These are phyloP conservation scores for Ischnus inquisitorius DNA, from an alignment of 2,888 invertebrate genomes.

Conservation along the genomic window DNA sequence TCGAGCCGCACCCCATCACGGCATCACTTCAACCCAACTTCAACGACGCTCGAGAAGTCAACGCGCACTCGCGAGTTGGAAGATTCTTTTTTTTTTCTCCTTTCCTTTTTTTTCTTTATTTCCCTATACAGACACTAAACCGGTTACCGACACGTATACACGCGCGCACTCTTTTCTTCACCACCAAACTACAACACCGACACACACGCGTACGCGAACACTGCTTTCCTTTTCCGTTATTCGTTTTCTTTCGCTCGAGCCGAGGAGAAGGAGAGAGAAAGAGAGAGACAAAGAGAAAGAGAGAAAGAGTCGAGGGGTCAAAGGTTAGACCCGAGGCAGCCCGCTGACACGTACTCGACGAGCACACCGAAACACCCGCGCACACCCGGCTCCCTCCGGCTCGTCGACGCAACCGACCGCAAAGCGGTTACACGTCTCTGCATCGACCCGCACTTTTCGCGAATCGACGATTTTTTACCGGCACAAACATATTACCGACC, in stretches of 20 bases:
- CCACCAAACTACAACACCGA: conserved; percentile 14
- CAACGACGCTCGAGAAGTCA: conserved; percentile 61
- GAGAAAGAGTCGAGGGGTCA: conserved; percentile 11
- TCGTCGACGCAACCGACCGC: conserved; percentile 5
- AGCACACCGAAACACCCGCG: conserved; percentile 14
- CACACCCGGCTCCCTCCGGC: conserved; percentile 4
- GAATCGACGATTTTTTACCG: conserved; percentile 36
- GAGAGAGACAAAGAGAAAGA: background rate
- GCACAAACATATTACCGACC: conserved; percentile 24
- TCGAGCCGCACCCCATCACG: conserved; percentile 82
- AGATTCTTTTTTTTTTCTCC: conserved; percentile 38
- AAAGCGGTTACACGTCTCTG: conserved; percentile 24
- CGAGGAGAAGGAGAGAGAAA: background rate
- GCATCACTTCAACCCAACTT: conserved; percentile 77
- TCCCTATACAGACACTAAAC: conserved; percentile 22
- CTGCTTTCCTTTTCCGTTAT: conserved; percentile 16
- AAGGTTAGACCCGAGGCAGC: conserved; percentile 21
- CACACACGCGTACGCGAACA: background rate
- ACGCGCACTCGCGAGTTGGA: conserved; percentile 51
- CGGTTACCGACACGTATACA: background rate
- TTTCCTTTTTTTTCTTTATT: conserved; percentile 36
- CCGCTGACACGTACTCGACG: conserved; percentile 37
- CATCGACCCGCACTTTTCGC: conserved; percentile 35
- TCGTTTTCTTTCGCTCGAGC: conserved; percentile 10
- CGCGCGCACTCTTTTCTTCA: background rate